Evolutionary conservation across 2,888 invertebrate species (phyloP), one percentile per base, ranked within the genome.

Genomic region (Metopia argyrocephala): DNA sequence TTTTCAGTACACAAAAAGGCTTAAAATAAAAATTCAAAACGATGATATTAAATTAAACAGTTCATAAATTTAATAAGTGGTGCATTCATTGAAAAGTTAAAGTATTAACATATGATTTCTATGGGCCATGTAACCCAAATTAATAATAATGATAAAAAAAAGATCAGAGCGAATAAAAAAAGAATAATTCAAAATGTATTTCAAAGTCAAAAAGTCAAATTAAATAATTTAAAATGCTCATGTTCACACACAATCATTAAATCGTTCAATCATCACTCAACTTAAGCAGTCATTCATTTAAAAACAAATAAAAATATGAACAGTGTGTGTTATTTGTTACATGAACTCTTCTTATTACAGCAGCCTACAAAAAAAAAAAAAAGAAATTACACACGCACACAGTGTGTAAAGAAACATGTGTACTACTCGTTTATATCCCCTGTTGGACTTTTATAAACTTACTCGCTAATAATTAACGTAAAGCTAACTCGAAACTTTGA

Each of bases 81-180:
- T n/a, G 38, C 15, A 38, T 15, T 38, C 2, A 1, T 38, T n/a
- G 15, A 38, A 38, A 15, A 38, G 38, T 4, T 38, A 38, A 38
- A 38, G 38, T 38, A 27, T 54, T 21, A 27, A 62, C 66, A 62
- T 68, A 56, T 68, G 68, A 74, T 74, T 48, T 48, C 50, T 57
- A 69, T 68, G 59, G 57, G 50, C 45, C 64, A 52, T 74, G 59
- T 75, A 69, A 69, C 69, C 75, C 64, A 79, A 75, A 75, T 68
- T 75, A 59, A 56, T 48, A 48, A 20, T 52, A 61, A 61, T 61
- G 15, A 50, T 18, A 50, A 20, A 48, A 31, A 27, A 48, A 48
- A 70, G n/a, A 50, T 9, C 64, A 79, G n/a, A 74, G 57, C 71
- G 71, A 78, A 78, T 65, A 61, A 65, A 71, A 61, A 66, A 78